These are phyloP conservation scores for Globia sparganii DNA, from an alignment of 2,888 invertebrate species.

Conservation along the genomic window DNA sequence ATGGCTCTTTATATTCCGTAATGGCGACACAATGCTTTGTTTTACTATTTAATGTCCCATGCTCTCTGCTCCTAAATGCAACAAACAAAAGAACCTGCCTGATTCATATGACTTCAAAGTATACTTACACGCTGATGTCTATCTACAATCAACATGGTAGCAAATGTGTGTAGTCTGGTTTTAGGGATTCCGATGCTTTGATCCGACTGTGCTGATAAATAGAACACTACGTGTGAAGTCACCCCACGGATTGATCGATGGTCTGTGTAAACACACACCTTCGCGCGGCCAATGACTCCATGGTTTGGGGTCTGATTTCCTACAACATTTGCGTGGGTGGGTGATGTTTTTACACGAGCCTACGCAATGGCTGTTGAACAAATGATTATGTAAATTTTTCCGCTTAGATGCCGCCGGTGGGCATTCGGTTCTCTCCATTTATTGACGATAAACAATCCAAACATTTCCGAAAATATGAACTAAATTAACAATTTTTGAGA, in stretches of 20 bases:
- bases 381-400: slow-evolving; percentile 61
- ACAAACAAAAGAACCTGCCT: slow-evolving; percentile 51
- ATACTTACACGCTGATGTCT: slow-evolving; percentile 33
- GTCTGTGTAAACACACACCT: slow-evolving; percentile 68
- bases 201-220: slow-evolving; percentile 49
- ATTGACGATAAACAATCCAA: slow-evolving; percentile 41
- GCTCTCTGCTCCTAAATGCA: slow-evolving; percentile 47
- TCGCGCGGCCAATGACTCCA: slow-evolving; percentile 71
- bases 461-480: slow-evolving; percentile 33
- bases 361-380: slow-evolving; percentile 64
- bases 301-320: slow-evolving; percentile 64
- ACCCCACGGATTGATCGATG: slow-evolving; percentile 67
- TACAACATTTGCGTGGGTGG: slow-evolving; percentile 68
- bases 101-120: slow-evolving; percentile 46
- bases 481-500: not conserved
- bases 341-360: slow-evolving; percentile 67
- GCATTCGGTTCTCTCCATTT: slow-evolving; percentile 38
- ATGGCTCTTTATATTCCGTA: slow-evolving; percentile 65
- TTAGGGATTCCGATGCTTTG: slow-evolving; percentile 36
- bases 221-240: slow-evolving; percentile 47
- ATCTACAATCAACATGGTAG: slow-evolving; percentile 44
- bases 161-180: slow-evolving; percentile 40
- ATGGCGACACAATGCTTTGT: slow-evolving; percentile 65
- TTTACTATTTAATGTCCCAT: slow-evolving; percentile 64
- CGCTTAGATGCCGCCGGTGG: slow-evolving; percentile 30